Percentiles rank a stretch among this genome's conserved stretches.
phyloP scores from a whole-genome alignment of 92 coral and sea anemone genomes.

The Blastomussa wellsi region DNA sequence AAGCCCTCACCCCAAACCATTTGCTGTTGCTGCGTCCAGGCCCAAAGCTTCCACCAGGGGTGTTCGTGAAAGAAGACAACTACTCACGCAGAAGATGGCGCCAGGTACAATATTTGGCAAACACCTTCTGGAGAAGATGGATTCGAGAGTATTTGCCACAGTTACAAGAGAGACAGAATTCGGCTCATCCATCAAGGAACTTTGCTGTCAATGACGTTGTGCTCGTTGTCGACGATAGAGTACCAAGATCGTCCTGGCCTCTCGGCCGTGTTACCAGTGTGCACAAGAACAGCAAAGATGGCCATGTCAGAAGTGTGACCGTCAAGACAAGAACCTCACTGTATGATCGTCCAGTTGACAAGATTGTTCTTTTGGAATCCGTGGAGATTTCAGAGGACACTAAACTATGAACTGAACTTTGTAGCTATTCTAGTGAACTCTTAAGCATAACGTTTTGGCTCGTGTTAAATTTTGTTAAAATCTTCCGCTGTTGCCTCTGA shows the following conservation, averaged over 20 bases:
- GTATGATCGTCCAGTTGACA: neutral
- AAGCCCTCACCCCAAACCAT: neutral
- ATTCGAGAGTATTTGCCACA: too few relatives aligned
- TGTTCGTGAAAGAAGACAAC: neutral
- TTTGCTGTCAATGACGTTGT: too few relatives aligned
- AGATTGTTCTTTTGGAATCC: neutral
- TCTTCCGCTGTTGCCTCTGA: neutral
- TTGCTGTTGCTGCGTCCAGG: neutral
- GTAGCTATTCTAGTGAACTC: neutral
- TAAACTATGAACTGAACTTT: neutral
- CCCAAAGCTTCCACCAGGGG: neutral
- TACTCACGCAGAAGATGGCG: neutral
- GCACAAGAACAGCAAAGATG: neutral
- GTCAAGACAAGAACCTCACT: neutral
- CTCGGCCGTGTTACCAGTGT: neutral
- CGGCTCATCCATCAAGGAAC: too few relatives aligned
- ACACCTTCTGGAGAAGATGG: too few relatives aligned
- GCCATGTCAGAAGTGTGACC: neutral
- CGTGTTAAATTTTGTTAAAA: neutral
- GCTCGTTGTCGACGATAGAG: too few relatives aligned
- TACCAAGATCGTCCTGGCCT: neutral
- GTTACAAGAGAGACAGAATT: too few relatives aligned
- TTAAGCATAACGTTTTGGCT: neutral
- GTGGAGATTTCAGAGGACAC: constrained; percentile 6
- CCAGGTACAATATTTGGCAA: too few relatives aligned